These are phyloP conservation scores for Bagarius yarrelli DNA, from an alignment of 2,113 vertebrate genomes.

Conservation along the genomic window DNA sequence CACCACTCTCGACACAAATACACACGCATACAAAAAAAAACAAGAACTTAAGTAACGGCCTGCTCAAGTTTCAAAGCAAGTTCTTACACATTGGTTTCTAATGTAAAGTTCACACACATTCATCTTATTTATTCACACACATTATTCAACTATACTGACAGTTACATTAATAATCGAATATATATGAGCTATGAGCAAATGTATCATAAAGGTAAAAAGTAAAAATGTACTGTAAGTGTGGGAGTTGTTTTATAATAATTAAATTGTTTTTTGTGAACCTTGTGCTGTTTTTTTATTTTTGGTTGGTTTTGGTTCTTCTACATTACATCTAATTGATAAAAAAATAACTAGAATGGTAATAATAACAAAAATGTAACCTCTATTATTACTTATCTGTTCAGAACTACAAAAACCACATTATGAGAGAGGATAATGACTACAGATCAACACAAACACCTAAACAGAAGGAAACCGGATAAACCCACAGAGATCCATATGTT, in stretches of 20 bases:
- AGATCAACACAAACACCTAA: conserved; percentile 35
- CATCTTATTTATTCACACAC: not conserved
- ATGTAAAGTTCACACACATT: conserved; percentile 56
- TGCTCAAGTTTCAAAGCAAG: conserved; percentile 23
- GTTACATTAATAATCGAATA: not conserved
- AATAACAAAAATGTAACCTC: too few species aligned
- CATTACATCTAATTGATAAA: too few species aligned
- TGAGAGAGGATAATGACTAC: conserved; percentile 1
- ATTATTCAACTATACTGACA: not conserved
- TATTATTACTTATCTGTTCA: not conserved
- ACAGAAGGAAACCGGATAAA: conserved; percentile 39
- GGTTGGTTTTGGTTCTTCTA: too few species aligned
- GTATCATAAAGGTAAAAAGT: too few species aligned
- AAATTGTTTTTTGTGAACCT: too few species aligned
- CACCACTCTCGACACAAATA: conserved; percentile 21
- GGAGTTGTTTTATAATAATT: too few species aligned
- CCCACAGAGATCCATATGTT: conserved; percentile 32
- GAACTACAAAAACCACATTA: not conserved
- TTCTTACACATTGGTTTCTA: not conserved
- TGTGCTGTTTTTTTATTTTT: too few species aligned
- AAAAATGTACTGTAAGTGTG: too few species aligned
- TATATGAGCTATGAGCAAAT: not conserved
- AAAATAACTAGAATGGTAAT: too few species aligned
- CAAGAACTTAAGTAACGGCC: not conserved
- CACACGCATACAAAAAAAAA: conserved; percentile 20